Percentiles rank a stretch among this genome's conserved stretches.
phyloP scores from a whole-genome alignment of 1,140 invertebrate species.

The Euschistus heros region DNA sequence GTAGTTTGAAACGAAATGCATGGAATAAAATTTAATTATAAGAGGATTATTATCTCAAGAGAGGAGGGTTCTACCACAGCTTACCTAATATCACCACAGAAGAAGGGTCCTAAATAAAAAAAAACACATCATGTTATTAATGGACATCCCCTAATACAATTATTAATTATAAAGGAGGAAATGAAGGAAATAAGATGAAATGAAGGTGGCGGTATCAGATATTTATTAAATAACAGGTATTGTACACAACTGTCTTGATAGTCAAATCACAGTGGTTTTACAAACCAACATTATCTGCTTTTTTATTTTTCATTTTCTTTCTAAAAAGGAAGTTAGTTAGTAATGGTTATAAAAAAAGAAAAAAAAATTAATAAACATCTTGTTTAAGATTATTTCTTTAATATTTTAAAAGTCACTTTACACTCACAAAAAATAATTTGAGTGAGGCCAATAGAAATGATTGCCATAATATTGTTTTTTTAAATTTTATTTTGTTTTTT shows the following conservation, averaged over 20 bases:
- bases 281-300: conserved; percentile 4
- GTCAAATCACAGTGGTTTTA: background rate
- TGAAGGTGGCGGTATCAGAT: conserved; percentile 1
- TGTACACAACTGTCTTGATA: conserved; percentile 8
- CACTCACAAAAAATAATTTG: background rate
- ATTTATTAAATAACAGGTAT: conserved; percentile 14
- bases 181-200: no score
- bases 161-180: no score
- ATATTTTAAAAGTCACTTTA: background rate
- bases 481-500: background rate
- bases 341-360: background rate
- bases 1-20: no score
- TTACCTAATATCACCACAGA: no score
- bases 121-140: no score
- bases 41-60: no score
- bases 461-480: background rate
- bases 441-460: background rate
- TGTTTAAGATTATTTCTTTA: background rate
- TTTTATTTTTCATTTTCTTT: background rate
- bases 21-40: no score
- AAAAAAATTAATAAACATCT: background rate
- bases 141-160: no score
- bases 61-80: no score
- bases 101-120: no score
- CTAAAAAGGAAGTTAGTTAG: conserved; percentile 1